Conservation (phyloP, 2,888 invertebrate species). For the Rhodophaea formosa region DNA sequence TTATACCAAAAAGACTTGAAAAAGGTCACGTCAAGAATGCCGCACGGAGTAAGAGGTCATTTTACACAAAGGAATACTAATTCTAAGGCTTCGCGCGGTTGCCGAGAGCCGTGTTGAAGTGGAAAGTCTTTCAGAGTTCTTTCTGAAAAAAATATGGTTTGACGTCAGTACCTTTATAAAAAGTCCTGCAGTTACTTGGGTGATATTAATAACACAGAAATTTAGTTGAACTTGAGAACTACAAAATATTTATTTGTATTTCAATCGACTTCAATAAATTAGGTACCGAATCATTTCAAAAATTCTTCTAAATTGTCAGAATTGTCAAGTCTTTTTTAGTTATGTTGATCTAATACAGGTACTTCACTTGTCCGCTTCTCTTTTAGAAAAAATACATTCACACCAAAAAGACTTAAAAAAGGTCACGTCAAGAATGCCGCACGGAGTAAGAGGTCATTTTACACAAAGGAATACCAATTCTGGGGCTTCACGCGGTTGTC, state of each 20-base stretch:
- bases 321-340: too few species aligned
- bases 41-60: background rate
- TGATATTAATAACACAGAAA: too few species aligned
- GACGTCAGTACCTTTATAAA: too few species aligned
- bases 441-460: background rate
- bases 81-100: background rate
- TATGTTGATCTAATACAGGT: too few species aligned
- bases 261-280: too few species aligned
- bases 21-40: constrained; percentile 20
- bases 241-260: too few species aligned
- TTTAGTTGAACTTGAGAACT: too few species aligned
- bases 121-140: background rate
- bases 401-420: constrained; percentile 9
- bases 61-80: constrained; percentile 3
- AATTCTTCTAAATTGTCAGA: too few species aligned
- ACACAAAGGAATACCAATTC: constrained; percentile 4
- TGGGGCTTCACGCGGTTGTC: background rate
- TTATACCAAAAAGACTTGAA: constrained; percentile 3
- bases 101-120: background rate
- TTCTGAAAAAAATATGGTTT: background rate
- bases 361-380: background rate
- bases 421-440: constrained; percentile 20
- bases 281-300: too few species aligned
- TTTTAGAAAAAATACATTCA: constrained; percentile 11
- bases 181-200: too few species aligned